Evolutionary conservation across 2,888 invertebrate species (phyloP), one percentile per base, ranked within the genome.

Genomic region (Anoncus sp.): DNA sequence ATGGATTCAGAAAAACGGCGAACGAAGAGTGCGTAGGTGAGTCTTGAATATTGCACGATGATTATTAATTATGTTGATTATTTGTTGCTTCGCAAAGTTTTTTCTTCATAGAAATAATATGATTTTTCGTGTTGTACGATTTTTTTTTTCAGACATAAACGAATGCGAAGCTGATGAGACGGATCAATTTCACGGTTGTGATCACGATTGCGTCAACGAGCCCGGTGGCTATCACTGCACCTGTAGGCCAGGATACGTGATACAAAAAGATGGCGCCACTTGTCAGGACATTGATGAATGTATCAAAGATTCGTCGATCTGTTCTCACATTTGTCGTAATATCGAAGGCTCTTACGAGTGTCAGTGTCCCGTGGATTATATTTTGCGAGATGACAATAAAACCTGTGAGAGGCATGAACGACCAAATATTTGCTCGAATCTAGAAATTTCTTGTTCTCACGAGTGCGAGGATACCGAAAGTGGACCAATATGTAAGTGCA

Each of bases 401-500:
- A 86, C 83, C 20, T 90, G 90, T 45, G 62, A 62, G 4, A 75
- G 66, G 51, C 16, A 84, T 18, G 87, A 57, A 91, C 90, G 86
- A 59, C 82, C 84, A 3, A 60, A 59, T 7, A 82, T 57, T 4
- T 89, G 89, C 65, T 78, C 82, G 7, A 81, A 74, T 9, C n/a
- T 83, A 18, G 45, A 66, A 16, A 45, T 53, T 1, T 72, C 75
- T 3, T 90, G 90, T 35, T 84, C 88, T 0, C 84, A 88, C 43
- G 72, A 77, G 9, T 90, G 93, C 73, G 83, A 85, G 12, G 89
- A 90, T 69, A 83, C 85, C 20, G 85, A 43, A 10, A 14, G 12
- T 3, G 88, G 87, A 40, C 90, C 87, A 20, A 83, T 87, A 40
- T 95, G 95, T 84, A 88, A 91, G 18, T 95, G 95, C 85, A 92